Evolutionary conservation across 2,888 invertebrate genomes (phyloP), one percentile per base, ranked within the genome.

Genomic region (Cosmia trapezina): DNA sequence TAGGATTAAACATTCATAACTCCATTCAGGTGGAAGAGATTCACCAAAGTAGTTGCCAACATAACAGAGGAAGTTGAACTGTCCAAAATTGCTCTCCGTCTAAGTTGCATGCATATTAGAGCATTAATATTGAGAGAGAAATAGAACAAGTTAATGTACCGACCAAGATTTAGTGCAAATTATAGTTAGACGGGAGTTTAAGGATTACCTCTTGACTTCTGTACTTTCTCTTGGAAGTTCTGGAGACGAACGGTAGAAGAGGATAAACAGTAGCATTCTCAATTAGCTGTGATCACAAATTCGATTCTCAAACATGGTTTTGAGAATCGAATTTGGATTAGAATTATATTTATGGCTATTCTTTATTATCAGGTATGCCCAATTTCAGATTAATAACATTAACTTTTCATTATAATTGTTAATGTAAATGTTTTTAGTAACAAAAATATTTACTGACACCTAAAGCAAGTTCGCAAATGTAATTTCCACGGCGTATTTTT

Each of bases 401-500:
- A 41, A 8, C 0, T 12, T 57, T 43, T 49, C 2, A n/a, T 47
- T 41, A 0, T 8, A 67, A 33, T 19, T n/a, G 3, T 28, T 28
- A 28, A 28, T 28, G 1, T 3, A 28, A 28, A 28, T n/a, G 3
- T 11, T 53, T 53, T 12, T 17, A n/a, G 19, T 14, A n/a, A 28
- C 8, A 54, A 22, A 62, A n/a, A 14, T 49, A n/a, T 37, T 51
- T 37, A 56, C 12, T 4, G 4, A 12, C 11, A 22, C 33, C 11
- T 22, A 63, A 61, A 61, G 4, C 37, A 45, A 33, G 4, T 73
- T 49, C 12, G 2, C 12, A 47, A 66, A 53, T 53, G 6, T 47
- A 59, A 74, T 47, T 66, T 51, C 53, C 6, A 17, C 53, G 9
- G 2, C 14, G 53, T 66, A 66, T 60, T 54, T 65, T 75, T 67